Base-by-base conservation (phyloP, 2,888 invertebrate genomes). In the Aricia artaxerxes region DNA sequence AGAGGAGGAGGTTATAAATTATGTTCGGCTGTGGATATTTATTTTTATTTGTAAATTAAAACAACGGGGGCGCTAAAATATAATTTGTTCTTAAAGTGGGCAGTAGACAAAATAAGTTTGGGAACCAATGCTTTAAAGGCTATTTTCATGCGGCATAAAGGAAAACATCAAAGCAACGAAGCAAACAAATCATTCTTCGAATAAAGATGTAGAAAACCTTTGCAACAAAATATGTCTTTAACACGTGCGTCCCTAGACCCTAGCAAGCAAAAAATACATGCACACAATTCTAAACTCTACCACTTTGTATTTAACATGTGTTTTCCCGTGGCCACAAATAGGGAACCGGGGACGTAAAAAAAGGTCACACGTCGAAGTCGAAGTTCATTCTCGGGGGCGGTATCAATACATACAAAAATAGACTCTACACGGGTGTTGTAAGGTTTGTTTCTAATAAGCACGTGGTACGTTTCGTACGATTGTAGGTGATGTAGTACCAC, bases 321-420 rank as follows among this genome's bases (percentile, higher is more conserved):
- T 76, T 57, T 76, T 53, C 11, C 40, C 49, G 4, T 31, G 38
- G 53, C 57, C 13, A 31, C 53, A 57, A 76, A 53, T 69, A 69
- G 11, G 64, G 31, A 69, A 69, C 35, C 69, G 69, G 69, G 69
- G 16, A 76, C 77, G 60, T 64, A 72, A 79, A 77, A 79, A 49
- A 79, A 79, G 77, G 53, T 76, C 76, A 76, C 76, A 57, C 49
- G 24, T 64, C 72, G 69, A 72, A 77, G 73, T 75, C 78, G 61
- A 75, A 78, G 78, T 78, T 78, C 78, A 78, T 69, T 73, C 73
- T 61, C 35, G 60, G 73, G 75, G 75, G 78, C 73, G 61, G 75
- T 44, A 73, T 49, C 40, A n/a, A 57, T 38, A 11, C n/a, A 35
- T 44, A 44, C n/a, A 57, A 61, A 78, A 75, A 31, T 16, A 73